Conservation (phyloP, 2,888 invertebrate genomes). For the Cyrtodaria siliqua region DNA sequence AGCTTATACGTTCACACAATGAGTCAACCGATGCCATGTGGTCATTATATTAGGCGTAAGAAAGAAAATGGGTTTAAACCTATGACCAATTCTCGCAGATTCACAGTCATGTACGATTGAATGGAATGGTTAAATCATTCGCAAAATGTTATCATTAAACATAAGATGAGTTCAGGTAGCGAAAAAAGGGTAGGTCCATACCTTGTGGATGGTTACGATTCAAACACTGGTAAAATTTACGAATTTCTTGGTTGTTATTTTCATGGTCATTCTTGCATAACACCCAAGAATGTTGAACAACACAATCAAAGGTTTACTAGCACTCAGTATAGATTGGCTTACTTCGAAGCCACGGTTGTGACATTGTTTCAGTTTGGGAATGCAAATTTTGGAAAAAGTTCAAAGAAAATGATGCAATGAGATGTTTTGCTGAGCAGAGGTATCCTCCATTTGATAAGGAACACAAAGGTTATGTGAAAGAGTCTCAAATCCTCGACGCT, state of each 20-base stretch:
- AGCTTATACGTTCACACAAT: constrained; percentile 41
- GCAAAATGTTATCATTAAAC: neutral
- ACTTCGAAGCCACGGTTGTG: constrained; percentile 6
- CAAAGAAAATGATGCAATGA: constrained; percentile 7
- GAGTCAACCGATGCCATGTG: constrained; percentile 47
- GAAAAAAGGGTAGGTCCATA: neutral
- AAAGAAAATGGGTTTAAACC: constrained; percentile 38
- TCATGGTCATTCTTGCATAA: constrained; percentile 10
- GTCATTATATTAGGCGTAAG: constrained; percentile 35
- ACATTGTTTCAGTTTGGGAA: constrained; percentile 23
- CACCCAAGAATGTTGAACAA: neutral
- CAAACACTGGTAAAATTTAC: constrained; percentile 7
- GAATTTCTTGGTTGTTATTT: constrained; percentile 23
- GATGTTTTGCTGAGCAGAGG: neutral
- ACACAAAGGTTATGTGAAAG: constrained; percentile 14
- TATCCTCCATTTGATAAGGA: neutral
- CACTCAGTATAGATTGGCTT: constrained; percentile 5
- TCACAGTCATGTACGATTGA: neutral
- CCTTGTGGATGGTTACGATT: neutral
- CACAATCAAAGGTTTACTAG: neutral
- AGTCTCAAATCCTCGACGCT: constrained; percentile 4
- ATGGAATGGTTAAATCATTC: neutral
- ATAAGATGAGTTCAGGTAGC: neutral
- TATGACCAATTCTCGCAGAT: neutral
- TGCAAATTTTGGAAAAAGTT: constrained; percentile 30